Evolutionary conservation across 2,888 invertebrate species (phyloP), one percentile per base, ranked within the genome.

Genomic region (Tromatobia lineatoria): DNA sequence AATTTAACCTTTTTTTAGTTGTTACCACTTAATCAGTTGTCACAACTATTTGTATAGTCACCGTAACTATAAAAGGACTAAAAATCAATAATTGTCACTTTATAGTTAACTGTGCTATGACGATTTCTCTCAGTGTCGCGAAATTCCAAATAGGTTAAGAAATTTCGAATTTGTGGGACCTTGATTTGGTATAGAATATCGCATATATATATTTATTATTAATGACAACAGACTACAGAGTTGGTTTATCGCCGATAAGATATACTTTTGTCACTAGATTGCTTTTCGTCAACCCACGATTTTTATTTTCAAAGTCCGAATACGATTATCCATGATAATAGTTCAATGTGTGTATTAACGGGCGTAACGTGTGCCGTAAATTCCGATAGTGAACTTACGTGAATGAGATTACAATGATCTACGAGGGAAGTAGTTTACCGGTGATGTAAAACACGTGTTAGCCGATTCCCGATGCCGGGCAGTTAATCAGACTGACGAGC

Each of bases 361-460:
- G 23, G 38, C 25, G 25, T 47, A 57, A 2, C 64, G 67, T 54
- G 66, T 57, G 66, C 47, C 57, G 23, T n/a, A 47, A 47, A n/a
- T 57, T 8, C 13, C 29, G 64, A 75, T 75, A 25, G 61, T 64
- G 15, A 64, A 50, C 61, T 42, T 52, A 66, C 64, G 64, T 64
- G 45, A 57, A 69, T 57, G 77, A 77, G 57, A 69, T 77, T 59
- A 77, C 77, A 67, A 77, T 59, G 29, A 69, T 77, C 77, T 57
- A 69, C 45, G 67, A 57, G 57, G 57, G 57, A 57, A 52, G 42
- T 34, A 45, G 11, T 82, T n/a, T 15, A 57, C 38, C 66, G 45
- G 20, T 20, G 38, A 77, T 76, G 61, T 75, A 54, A 66, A 25
- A 80, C 80, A 52, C 54, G 67, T 61, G 50, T 75, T 2, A 10